Evolutionary conservation across 2,113 vertebrate species (phyloP).

Genomic region (Castor canadensis): DNA sequence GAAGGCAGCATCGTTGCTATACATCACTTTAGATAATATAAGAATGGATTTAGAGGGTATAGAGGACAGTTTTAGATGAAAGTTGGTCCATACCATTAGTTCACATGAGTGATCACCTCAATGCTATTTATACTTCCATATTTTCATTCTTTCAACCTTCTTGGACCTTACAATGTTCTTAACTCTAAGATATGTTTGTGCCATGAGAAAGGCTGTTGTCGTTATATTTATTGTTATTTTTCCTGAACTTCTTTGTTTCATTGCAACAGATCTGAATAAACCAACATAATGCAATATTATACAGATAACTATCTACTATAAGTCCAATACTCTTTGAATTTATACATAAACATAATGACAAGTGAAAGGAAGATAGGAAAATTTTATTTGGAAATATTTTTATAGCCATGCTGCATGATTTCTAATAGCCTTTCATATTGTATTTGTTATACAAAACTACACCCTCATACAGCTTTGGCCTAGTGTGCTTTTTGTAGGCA

Average conservation of each 20-base stretch:
- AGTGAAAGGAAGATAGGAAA: neutral
- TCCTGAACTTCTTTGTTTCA: neutral
- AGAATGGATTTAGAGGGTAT: neutral
- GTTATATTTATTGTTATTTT: constrained; percentile 28
- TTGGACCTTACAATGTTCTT: neutral
- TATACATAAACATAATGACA: neutral
- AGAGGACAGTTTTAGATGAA: neutral
- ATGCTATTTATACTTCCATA: neutral
- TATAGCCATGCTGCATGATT: neutral
- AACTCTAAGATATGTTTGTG: neutral
- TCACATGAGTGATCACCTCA: neutral
- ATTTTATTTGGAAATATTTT: neutral
- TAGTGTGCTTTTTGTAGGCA: neutral
- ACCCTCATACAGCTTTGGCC: neutral
- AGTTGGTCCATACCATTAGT: neutral
- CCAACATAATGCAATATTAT: neutral
- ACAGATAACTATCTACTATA: neutral
- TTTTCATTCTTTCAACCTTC: neutral
- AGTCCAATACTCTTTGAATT: neutral
- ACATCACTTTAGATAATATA: neutral
- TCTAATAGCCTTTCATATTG: neutral
- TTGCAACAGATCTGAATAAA: neutral
- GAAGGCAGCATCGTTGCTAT: neutral
- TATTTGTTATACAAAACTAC: neutral
- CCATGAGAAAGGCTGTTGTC: neutral